phyloP scores from a whole-genome alignment of 1,140 invertebrate species.

The Condylostylus longicornis region DNA sequence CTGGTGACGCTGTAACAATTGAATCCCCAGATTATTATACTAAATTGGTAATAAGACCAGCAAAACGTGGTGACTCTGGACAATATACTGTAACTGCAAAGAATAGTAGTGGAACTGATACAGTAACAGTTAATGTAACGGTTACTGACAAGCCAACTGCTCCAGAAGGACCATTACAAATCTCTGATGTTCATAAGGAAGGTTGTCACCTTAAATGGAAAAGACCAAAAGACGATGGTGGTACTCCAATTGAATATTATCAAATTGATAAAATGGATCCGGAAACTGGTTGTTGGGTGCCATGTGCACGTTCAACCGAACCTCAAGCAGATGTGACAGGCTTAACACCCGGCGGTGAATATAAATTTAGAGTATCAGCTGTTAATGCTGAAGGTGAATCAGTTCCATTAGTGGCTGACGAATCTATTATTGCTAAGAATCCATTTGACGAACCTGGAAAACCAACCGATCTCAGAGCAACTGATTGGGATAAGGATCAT shows the following conservation, averaged over 20 bases:
- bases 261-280: conserved; percentile 88
- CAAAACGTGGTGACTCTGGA: conserved; percentile 64
- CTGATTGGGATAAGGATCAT: conserved; percentile 93
- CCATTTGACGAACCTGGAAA: conserved; percentile 91
- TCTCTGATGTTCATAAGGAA: conserved; percentile 81
- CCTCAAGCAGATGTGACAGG: conserved; percentile 73
- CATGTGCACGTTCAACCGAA: conserved; percentile 67
- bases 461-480: conserved; percentile 75
- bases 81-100: conserved; percentile 75
- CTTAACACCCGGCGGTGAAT: conserved; percentile 78
- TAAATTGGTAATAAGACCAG: conserved; percentile 69
- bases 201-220: conserved; percentile 92
- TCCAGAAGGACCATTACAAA: conserved; percentile 76
- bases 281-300: conserved; percentile 87
- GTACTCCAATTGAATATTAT: conserved; percentile 79
- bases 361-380: conserved; percentile 87
- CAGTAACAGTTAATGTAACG: conserved; percentile 74
- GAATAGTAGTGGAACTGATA: conserved; percentile 76
- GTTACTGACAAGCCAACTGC: conserved; percentile 80
- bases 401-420: conserved; percentile 73
- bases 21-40: conserved; percentile 78
- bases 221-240: conserved; percentile 75
- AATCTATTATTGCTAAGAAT: conserved; percentile 87
- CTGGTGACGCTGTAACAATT: conserved; percentile 44
- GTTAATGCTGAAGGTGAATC: conserved; percentile 95